Evolutionary conservation across 2,888 invertebrate genomes (phyloP), one percentile per base, ranked within the genome.

Genomic region (Caenorhabditis zanzibari): DNA sequence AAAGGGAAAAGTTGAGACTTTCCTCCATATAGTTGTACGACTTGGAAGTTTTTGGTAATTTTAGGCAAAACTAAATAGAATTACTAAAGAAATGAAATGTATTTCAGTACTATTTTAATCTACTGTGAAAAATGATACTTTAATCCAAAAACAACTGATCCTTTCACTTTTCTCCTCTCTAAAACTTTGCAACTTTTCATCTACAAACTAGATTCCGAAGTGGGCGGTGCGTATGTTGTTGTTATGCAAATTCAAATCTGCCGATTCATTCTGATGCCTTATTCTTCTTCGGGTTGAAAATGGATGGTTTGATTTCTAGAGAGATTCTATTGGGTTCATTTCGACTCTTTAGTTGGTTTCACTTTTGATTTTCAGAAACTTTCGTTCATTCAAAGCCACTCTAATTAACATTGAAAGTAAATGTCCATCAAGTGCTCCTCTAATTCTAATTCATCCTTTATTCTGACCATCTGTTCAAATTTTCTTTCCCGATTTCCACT

Each of bases 201-300:
- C 12, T 22, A n/a, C 12, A 76, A 75, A 77, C 76, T 69, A 54
- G 76, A 77, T 74, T 74, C 44, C 35, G 73, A 69, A 61, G 68
- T 61, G 69, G 76, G 76, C 76, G 76, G 76, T 41, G 68, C 69
- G n/a, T 52, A 24, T 26, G 72, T 49, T 49, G 58, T 58, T 66
- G 75, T 77, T 77, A 77, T 77, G 76, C 61, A 77, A 77, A 77
- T 77, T 52, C 35, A 49, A 52, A 49, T 66, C 41, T 38, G 9
- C 28, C 24, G 38, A 64, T 76, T 68, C 64, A 52, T 69, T 61
- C 49, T 49, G 66, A 66, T 66, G 66, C 66, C 35, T 64, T 32
- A 56, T 26, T 7, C 5, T 0, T 54, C 26, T 54, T 54, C 38
- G 38, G 38, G 38, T 38, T 10, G 7, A 38, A 12, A 38, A n/a